Evolutionary conservation across 2,888 invertebrate species (phyloP).

Genomic region (Congeria kusceri): DNA sequence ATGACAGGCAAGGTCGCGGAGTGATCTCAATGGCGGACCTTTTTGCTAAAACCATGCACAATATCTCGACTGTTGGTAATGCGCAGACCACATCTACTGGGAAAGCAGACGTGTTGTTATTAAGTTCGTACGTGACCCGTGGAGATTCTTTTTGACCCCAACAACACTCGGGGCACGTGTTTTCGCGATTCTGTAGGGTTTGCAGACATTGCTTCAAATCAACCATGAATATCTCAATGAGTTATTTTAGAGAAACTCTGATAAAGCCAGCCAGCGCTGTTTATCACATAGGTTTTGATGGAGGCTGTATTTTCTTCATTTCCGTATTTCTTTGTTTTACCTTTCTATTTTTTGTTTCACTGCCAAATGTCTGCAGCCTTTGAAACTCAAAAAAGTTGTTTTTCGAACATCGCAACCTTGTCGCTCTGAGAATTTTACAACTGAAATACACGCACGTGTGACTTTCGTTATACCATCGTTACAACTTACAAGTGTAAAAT

Average conservation of each 20-base stretch:
- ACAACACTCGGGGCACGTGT: conserved; percentile 57
- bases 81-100: conserved; percentile 52
- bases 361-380: too few relatives aligned
- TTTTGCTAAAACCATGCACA: conserved; percentile 7
- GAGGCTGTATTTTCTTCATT: too few relatives aligned
- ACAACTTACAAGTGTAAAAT: too few relatives aligned
- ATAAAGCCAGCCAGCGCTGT: conserved; percentile 14
- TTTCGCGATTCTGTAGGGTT: conserved; percentile 31
- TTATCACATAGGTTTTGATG: too few relatives aligned
- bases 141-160: conserved; percentile 49
- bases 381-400: too few relatives aligned
- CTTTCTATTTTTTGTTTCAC: too few relatives aligned
- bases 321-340: too few relatives aligned
- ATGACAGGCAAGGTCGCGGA: conserved; percentile 42
- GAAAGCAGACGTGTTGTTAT: conserved; percentile 60
- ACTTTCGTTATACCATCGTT: too few relatives aligned
- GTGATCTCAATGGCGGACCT: conserved; percentile 32
- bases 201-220: conserved; percentile 47
- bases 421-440: too few relatives aligned
- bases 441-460: too few relatives aligned
- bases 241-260: conserved; percentile 38
- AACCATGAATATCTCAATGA: conserved; percentile 56
- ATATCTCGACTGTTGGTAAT: conserved; percentile 46
- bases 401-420: too few relatives aligned
- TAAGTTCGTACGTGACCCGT: conserved; percentile 57